phyloP scores from a whole-genome alignment of 2,113 vertebrate species.

The Pristiophorus japonicus region DNA sequence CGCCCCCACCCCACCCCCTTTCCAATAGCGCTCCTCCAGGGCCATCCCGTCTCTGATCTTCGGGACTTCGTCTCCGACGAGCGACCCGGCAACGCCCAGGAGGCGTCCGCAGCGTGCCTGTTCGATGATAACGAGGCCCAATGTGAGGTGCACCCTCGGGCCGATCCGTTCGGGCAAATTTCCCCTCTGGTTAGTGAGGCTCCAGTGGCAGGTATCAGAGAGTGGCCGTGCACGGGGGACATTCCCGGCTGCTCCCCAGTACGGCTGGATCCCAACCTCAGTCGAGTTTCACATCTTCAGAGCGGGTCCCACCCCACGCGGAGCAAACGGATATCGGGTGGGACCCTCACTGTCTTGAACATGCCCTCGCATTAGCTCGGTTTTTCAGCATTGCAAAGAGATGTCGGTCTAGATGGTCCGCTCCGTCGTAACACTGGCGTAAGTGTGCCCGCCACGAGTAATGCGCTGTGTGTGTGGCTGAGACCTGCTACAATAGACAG shows the following conservation, averaged over 20 bases:
- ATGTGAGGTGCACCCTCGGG: too few species aligned
- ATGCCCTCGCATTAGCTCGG: not conserved
- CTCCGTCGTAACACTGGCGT: not conserved
- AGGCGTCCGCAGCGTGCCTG: not conserved
- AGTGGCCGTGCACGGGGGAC: too few species aligned
- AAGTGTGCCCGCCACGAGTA: not conserved
- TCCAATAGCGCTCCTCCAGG: not conserved
- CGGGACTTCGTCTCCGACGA: not conserved
- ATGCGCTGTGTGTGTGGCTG: not conserved
- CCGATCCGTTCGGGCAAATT: too few species aligned
- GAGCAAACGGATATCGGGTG: not conserved
- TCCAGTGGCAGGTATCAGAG: not conserved
- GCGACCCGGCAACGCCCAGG: not conserved
- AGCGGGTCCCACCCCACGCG: too few species aligned
- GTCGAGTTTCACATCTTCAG: too few species aligned
- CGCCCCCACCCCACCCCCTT: too few species aligned
- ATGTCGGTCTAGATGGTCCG: not conserved
- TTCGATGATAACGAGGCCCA: not conserved
- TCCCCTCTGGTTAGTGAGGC: not conserved
- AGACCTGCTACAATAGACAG: not conserved
- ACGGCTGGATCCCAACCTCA: not conserved
- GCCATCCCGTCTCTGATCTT: too few species aligned
- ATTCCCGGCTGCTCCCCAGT: too few species aligned
- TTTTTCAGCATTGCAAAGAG: not conserved
- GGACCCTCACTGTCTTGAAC: not conserved